Evolutionary conservation across 2,888 invertebrate species (phyloP).

Genomic region (Cryptocephalus primarius): DNA sequence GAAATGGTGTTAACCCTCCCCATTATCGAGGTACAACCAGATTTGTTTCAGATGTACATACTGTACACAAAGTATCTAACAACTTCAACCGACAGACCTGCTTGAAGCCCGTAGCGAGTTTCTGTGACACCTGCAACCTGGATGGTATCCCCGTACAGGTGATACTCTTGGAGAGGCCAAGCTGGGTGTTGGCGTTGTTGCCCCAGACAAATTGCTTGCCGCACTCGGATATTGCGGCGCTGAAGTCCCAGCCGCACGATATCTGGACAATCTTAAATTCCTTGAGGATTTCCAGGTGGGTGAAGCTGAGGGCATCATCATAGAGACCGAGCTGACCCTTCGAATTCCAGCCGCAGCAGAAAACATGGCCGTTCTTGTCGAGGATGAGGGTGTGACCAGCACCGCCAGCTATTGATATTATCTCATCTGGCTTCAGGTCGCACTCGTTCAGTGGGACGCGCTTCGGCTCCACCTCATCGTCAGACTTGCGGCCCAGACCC

Average conservation of each 20-base stretch:
- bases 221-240: slow-evolving; percentile 59
- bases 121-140: slow-evolving; percentile 34
- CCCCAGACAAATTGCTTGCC: slow-evolving; percentile 72
- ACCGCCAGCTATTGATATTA: slow-evolving; percentile 59
- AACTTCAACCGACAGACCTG: slow-evolving; percentile 29
- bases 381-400: slow-evolving; percentile 67
- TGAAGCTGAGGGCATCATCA: slow-evolving; percentile 42
- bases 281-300: slow-evolving; percentile 49
- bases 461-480: slow-evolving; percentile 52
- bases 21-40: no score
- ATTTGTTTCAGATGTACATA: no score
- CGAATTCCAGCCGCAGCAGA: slow-evolving; percentile 69
- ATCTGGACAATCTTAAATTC: slow-evolving; percentile 47
- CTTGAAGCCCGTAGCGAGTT: slow-evolving; percentile 41
- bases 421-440: slow-evolving; percentile 36
- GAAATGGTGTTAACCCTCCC: no score
- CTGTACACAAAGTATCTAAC: no score
- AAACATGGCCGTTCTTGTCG: slow-evolving; percentile 55
- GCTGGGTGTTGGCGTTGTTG: slow-evolving; percentile 65
- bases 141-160: slow-evolving; percentile 37
- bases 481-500: slow-evolving; percentile 54
- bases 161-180: slow-evolving; percentile 47
- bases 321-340: slow-evolving; percentile 58
- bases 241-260: slow-evolving; percentile 75
- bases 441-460: slow-evolving; percentile 28